Percentiles rank a stretch among this genome's conserved stretches.
Evolutionary conservation across 2,797 vertebrate genomes (phyloP).

Genomic region (Gymnopithys bicolor): DNA sequence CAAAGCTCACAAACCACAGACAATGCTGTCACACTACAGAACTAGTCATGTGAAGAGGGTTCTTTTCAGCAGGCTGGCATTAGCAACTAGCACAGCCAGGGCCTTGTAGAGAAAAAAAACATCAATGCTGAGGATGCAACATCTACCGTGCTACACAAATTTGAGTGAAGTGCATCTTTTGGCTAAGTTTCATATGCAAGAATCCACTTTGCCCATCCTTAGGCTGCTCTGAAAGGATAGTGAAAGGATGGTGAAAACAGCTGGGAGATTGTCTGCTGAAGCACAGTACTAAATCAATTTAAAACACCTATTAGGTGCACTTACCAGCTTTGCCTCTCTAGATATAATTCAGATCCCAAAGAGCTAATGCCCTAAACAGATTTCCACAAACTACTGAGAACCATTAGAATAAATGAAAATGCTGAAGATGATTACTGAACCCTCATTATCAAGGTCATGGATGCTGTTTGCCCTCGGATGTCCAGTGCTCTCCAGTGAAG

Average conservation of each 20-base stretch:
- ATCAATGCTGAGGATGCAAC: not conserved
- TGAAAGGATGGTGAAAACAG: not conserved
- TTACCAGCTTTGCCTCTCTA: not conserved
- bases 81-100: not conserved
- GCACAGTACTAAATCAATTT: not conserved
- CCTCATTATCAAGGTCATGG: not conserved
- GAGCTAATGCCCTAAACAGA: not conserved
- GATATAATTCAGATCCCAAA: not conserved
- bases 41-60: fast-evolving
- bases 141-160: not conserved
- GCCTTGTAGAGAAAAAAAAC: not conserved
- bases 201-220: not conserved
- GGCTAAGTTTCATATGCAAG: not conserved
- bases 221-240: not conserved
- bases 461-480: not conserved
- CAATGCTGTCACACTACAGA: fast-evolving
- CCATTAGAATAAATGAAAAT: not conserved
- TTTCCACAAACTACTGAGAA: not conserved
- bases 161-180: not conserved
- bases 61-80: fast-evolving
- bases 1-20: not conserved
- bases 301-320: not conserved
- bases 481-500: not conserved
- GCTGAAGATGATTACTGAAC: not conserved
- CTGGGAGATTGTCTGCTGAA: fast-evolving